A percentile compares a stretch with the other conserved stretches of the same genome.
phyloP scores from a whole-genome alignment of 2,797 vertebrate species.

The Ficedula albicollis region DNA sequence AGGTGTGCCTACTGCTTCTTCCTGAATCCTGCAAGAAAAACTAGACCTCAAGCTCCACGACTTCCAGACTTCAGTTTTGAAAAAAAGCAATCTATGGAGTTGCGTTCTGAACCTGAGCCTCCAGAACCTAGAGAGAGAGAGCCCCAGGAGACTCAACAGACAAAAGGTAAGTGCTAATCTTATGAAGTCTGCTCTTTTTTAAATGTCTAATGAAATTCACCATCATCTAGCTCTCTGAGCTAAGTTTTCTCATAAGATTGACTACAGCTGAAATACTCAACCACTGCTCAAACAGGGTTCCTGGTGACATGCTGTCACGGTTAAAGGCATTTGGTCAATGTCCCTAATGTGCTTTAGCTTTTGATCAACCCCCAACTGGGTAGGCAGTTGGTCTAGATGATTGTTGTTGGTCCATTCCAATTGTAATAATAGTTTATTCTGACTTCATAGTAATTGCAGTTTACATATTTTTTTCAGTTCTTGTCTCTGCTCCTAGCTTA shows the following conservation, averaged over 20 bases:
- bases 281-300: not conserved
- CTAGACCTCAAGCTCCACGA: conserved; percentile 90
- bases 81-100: conserved; percentile 69
- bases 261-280: not conserved
- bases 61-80: conserved; percentile 86
- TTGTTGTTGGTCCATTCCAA: not conserved
- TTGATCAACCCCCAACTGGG: not conserved
- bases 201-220: not conserved
- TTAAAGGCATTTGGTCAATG: not conserved
- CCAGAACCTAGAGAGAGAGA: conserved; percentile 47
- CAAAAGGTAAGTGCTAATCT: conserved; percentile 64
- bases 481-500: not conserved
- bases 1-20: conserved; percentile 98
- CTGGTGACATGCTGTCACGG: not conserved
- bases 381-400: not conserved
- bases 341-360: not conserved
- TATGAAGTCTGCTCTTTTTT: not conserved
- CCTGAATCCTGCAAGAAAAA: conserved; percentile 96
- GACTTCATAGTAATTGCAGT: not conserved
- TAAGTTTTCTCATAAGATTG: not conserved
- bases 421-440: not conserved
- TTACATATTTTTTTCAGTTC: not conserved
- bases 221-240: not conserved
- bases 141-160: conserved; percentile 63
- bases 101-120: conserved; percentile 30